phyloP scores from a whole-genome alignment of 2,797 vertebrate genomes.

The Anguilla anguilla region DNA sequence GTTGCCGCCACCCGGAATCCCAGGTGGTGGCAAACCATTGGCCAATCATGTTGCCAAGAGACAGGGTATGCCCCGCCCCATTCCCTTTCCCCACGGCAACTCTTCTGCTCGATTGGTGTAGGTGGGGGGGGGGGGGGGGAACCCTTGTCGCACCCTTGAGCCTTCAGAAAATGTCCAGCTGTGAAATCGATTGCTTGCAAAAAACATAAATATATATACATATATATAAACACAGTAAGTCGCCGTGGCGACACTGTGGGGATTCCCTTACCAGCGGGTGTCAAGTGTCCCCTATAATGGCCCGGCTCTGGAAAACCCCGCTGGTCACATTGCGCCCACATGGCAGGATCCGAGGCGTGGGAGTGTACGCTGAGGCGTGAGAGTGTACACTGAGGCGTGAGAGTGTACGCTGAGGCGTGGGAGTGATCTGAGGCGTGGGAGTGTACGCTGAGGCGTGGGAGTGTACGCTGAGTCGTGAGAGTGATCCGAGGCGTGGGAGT shows the following conservation, averaged over 20 bases:
- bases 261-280: background rate
- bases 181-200: background rate
- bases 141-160: background rate
- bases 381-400: background rate
- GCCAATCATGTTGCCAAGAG: background rate
- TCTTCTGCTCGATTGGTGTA: background rate
- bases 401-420: conserved; percentile 19
- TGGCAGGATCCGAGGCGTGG: background rate
- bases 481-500: no score
- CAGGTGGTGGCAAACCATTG: background rate
- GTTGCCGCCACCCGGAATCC: background rate
- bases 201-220: no score
- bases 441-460: conserved; percentile 10
- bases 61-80: background rate
- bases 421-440: background rate
- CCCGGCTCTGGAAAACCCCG: background rate
- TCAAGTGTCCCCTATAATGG: background rate
- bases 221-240: background rate
- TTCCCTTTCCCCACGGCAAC: background rate
- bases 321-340: background rate
- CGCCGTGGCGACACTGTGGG: background rate
- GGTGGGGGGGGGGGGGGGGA: background rate
- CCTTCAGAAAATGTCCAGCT: background rate
- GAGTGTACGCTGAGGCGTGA: conserved; percentile 8
- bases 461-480: no score